Conservation (phyloP, 2,113 vertebrate genomes). For the Cinclus cinclus region DNA sequence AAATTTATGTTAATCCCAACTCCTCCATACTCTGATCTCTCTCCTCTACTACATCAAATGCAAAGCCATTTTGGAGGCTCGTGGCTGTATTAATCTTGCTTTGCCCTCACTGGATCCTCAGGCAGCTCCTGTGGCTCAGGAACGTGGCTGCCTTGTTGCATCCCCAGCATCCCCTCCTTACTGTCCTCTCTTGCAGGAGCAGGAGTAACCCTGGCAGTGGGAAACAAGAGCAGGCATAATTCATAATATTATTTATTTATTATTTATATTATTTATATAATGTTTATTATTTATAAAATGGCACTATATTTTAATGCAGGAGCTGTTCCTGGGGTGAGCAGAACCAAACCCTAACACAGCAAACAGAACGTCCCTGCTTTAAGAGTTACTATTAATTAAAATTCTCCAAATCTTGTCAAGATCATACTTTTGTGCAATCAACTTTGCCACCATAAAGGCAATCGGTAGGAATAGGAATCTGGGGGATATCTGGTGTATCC, state of each 20-base stretch:
- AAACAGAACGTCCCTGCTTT: background rate
- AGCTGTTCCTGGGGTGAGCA: background rate
- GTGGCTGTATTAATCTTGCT: background rate
- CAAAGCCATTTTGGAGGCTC: background rate
- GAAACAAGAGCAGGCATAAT: background rate
- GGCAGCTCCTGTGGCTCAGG: background rate
- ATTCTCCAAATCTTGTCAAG: background rate
- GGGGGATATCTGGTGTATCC: background rate
- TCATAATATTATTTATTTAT: background rate
- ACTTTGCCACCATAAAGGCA: background rate
- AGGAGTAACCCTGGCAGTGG: background rate
- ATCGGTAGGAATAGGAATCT: background rate
- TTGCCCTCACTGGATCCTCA: background rate
- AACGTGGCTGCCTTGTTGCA: background rate
- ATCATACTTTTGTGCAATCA: background rate
- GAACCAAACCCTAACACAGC: accelerated
- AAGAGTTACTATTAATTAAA: background rate
- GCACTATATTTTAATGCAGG: background rate
- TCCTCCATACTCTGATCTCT: background rate
- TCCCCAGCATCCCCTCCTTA: background rate
- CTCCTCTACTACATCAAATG: background rate
- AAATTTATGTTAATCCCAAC: background rate
- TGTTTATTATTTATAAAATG: background rate
- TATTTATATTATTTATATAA: background rate
- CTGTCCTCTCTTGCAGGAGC: background rate